A percentile compares a stretch with the other conserved stretches of the same genome.
phyloP scores from a whole-genome alignment of 1,140 invertebrate species.

The Halesus radiatus region DNA sequence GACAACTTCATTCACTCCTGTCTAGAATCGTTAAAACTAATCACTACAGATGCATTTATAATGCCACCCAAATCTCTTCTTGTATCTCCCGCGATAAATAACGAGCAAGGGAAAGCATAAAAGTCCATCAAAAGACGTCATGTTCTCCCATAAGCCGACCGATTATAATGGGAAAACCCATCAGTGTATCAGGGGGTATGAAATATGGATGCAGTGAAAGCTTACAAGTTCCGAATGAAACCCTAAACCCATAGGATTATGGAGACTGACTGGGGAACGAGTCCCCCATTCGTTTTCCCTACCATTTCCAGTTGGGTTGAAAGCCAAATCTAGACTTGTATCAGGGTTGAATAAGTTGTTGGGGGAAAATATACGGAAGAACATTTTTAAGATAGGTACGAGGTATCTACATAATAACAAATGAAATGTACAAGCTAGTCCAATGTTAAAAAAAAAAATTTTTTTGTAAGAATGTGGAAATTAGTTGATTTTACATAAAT shows the following conservation, averaged over 20 bases:
- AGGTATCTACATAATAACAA: too few species aligned
- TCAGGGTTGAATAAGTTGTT: neutral
- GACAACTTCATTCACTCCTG: too few species aligned
- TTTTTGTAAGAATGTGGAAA: too few species aligned
- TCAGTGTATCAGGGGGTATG: conserved; percentile 32
- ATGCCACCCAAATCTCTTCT: too few species aligned
- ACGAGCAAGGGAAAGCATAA: neutral
- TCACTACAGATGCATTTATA: too few species aligned
- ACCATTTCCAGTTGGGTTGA: conserved; percentile 21
- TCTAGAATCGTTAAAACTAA: too few species aligned
- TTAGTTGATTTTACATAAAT: too few species aligned
- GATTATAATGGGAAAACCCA: conserved; percentile 29
- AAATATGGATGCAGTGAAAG: conserved; percentile 41
- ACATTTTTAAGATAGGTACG: too few species aligned
- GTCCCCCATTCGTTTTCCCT: conserved; percentile 21
- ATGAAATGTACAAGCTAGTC: too few species aligned
- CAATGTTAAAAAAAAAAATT: too few species aligned
- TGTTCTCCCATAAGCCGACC: conserved; percentile 4
- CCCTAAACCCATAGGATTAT: conserved; percentile 36
- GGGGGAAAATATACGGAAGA: neutral
- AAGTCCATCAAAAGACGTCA: conserved; percentile 23
- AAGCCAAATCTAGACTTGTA: conserved; percentile 33
- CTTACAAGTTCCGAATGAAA: conserved; percentile 33
- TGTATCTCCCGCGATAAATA: neutral
- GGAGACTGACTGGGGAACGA: conserved; percentile 4